Conservation (phyloP, 2,113 vertebrate species). For the Marmota monax region DNA sequence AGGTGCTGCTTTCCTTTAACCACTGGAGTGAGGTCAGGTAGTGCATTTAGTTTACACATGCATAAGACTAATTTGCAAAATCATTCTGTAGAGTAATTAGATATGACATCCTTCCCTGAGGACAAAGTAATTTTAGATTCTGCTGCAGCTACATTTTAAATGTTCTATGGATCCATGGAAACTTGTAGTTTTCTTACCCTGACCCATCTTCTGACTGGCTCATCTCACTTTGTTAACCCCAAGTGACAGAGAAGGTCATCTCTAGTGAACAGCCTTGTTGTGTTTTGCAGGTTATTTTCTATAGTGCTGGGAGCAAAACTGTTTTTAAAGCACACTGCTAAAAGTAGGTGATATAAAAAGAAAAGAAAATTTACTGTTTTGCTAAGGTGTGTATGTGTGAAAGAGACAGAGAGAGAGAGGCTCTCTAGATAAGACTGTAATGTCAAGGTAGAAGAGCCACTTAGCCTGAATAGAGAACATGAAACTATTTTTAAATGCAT, state of each 20-base stretch:
- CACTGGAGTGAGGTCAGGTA: not conserved
- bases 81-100: not conserved
- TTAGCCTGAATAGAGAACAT: slow-evolving; percentile 66
- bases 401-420: no score
- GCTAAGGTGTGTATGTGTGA: not conserved
- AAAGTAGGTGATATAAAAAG: not conserved
- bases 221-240: not conserved
- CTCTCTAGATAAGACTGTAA: not conserved
- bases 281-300: not conserved
- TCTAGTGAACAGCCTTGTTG: not conserved
- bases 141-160: not conserved
- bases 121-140: not conserved
- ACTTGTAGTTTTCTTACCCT: not conserved
- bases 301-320: not conserved
- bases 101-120: not conserved
- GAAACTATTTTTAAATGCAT: slow-evolving; percentile 62
- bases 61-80: not conserved
- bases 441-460: slow-evolving; percentile 45
- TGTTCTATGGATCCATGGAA: not conserved
- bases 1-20: not conserved
- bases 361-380: not conserved
- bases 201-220: not conserved
- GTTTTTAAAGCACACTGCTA: slow-evolving; percentile 43
- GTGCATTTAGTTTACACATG: not conserved
- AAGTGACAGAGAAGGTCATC: not conserved